Evolutionary conservation across 2,888 invertebrate species (phyloP).

Genomic region (Oxycera nigricornis): DNA sequence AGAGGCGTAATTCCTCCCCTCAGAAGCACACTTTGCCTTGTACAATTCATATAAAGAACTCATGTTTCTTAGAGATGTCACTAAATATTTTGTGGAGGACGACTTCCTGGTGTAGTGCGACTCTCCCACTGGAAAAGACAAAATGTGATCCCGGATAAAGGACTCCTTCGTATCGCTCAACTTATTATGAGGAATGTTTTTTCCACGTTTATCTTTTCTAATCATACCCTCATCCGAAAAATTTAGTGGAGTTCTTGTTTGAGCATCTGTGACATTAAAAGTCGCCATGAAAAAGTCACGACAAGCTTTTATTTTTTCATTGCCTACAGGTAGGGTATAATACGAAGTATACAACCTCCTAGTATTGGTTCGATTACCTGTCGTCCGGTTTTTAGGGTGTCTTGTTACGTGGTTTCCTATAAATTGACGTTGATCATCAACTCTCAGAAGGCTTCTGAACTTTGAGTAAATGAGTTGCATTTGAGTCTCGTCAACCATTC

Average conservation of each 20-base stretch:
- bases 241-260: neutral
- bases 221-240: neutral
- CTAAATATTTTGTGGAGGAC: neutral
- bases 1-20: neutral
- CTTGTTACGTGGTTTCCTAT: too few relatives aligned
- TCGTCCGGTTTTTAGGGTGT: neutral
- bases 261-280: too few relatives aligned
- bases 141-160: conserved; percentile 5
- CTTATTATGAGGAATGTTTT: neutral
- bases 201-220: too few relatives aligned
- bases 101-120: neutral
- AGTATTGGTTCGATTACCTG: neutral
- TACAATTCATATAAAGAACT: conserved; percentile 2
- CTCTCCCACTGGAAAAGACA: neutral
- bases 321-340: too few relatives aligned
- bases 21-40: neutral
- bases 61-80: neutral
- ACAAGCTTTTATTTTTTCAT: too few relatives aligned
- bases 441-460: conserved; percentile 3
- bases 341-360: neutral
- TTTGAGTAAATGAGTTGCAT: neutral
- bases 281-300: too few relatives aligned
- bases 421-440: too few relatives aligned
- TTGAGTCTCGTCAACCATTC: neutral
- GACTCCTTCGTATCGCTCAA: neutral